phyloP scores from a whole-genome alignment of 2,113 vertebrate species.

The Trematomus loennbergii region DNA sequence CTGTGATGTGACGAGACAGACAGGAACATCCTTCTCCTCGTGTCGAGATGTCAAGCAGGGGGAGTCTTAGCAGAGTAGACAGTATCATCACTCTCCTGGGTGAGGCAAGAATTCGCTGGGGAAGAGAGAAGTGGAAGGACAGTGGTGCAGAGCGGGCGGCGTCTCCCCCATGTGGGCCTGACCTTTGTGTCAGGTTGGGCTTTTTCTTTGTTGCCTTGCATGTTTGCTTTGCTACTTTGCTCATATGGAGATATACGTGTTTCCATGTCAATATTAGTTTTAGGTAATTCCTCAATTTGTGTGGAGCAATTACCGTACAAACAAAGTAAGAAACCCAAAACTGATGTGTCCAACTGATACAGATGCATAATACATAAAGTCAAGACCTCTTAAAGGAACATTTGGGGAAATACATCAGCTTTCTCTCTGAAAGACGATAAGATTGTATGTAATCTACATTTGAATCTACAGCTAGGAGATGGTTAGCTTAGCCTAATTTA shows the following conservation, averaged over 20 bases:
- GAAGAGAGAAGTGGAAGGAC: constrained; percentile 66
- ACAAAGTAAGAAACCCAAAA: background rate
- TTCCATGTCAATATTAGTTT: background rate
- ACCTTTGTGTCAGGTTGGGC: constrained; percentile 38
- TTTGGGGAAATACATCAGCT: background rate
- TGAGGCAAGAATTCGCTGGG: constrained; percentile 56
- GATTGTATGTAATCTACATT: background rate
- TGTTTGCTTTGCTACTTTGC: background rate
- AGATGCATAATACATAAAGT: background rate
- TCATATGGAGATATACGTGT: background rate
- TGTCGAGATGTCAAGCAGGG: constrained; percentile 78
- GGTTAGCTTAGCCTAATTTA: too few relatives aligned
- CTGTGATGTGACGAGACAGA: constrained; percentile 84
- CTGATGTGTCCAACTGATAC: background rate
- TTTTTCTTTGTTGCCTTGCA: constrained; percentile 7
- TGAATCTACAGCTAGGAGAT: background rate
- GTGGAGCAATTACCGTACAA: background rate
- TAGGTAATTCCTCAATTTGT: background rate
- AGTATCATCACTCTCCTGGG: constrained; percentile 77
- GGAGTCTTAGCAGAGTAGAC: constrained; percentile 78
- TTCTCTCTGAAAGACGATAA: background rate
- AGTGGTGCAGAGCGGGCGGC: constrained; percentile 53
- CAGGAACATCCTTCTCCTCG: constrained; percentile 82
- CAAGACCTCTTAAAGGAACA: background rate
- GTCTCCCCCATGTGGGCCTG: constrained; percentile 21